Base-by-base conservation (phyloP, 2,888 invertebrate genomes). In the Torymus texanus region DNA sequence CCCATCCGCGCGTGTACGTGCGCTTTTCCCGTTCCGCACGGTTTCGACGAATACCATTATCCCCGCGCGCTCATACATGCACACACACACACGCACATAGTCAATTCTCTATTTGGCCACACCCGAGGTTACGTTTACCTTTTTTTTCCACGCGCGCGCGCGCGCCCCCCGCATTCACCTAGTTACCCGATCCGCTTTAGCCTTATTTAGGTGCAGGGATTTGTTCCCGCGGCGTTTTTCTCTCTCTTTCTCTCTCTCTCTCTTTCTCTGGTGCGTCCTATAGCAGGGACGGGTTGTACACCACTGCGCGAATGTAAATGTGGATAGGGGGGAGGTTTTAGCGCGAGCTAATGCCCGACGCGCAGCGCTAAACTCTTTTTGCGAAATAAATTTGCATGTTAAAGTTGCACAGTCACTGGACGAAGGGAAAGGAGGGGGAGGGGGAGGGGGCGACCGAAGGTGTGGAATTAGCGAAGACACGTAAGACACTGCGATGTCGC, bases 131-230 rank as follows among this genome's bases (percentile, higher is more conserved):
- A 29, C 29, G 29, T 29, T 29, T 29, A 29, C 29, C 29, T 29
- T 29, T 29, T 29, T 29, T 29, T 29, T 29, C 29, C 5, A 3
- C 5, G 4, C 2, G 0, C 29, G 4, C 29, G 29, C 29, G 29
- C 29, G 29, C 29, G 29, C 29, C 29, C 5, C 29, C 29, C 29
- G 29, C 29, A 5, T 29, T 29, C 29, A 16, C 59, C 70, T 18
- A 21, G 73, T 63, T 73, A 65, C 63, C 29, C 41, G 65, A 41
- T 65, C 41, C 55, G 41, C 65, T 74, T 74, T 65, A 65, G 65
- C 56, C 74, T 74, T 74, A 74, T 74, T 74, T 74, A 74, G 74
- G 56, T 18, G 50, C 29, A 29, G 61, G 71, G 74, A 74, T 74
- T 74, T 74, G 74, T 74, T 41, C 41, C 56, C 29, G 3, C 29